Evolutionary conservation across 2,888 invertebrate genomes (phyloP).

Genomic region (Ecliptopera silaceata): DNA sequence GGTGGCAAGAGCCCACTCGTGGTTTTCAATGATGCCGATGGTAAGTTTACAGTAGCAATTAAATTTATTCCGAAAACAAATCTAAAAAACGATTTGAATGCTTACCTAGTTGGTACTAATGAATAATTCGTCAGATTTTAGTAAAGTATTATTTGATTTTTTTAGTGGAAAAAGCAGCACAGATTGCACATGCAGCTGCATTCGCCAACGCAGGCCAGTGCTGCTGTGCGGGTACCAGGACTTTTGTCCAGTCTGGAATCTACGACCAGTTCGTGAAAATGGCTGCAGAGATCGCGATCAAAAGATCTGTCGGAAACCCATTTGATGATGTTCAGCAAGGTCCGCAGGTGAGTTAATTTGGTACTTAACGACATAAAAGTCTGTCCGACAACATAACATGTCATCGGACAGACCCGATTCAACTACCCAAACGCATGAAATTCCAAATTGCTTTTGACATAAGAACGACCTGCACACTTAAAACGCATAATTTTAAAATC

Average conservation of each 20-base stretch:
- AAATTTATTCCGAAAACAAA: too few relatives aligned
- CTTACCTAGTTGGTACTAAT: too few relatives aligned
- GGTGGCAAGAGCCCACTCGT: conserved; percentile 96
- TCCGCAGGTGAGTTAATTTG: conserved; percentile 88
- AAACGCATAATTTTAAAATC: too few relatives aligned
- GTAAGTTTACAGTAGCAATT: conserved; percentile 64
- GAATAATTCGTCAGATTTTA: too few relatives aligned
- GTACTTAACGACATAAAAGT: too few relatives aligned
- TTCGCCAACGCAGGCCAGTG: conserved; percentile 74
- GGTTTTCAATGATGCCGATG: conserved; percentile 90
- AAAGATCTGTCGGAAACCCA: conserved; percentile 92
- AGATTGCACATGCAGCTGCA: conserved; percentile 70
- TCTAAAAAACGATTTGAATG: too few relatives aligned
- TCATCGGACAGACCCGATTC: too few relatives aligned
- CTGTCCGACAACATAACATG: too few relatives aligned
- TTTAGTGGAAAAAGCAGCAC: conserved; percentile 72
- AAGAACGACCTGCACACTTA: too few relatives aligned
- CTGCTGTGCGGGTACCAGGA: conserved; percentile 91
- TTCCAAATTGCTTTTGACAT: too few relatives aligned
- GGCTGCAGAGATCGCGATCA: conserved; percentile 86
- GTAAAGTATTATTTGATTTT: conserved; percentile 8
- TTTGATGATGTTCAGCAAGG: conserved; percentile 90
- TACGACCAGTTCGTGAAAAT: conserved; percentile 93
- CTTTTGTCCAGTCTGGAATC: conserved; percentile 93
- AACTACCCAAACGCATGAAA: too few relatives aligned